Evolutionary conservation across 2,888 invertebrate genomes (phyloP), one percentile per base, ranked within the genome.

Genomic region (Dynastes maya): DNA sequence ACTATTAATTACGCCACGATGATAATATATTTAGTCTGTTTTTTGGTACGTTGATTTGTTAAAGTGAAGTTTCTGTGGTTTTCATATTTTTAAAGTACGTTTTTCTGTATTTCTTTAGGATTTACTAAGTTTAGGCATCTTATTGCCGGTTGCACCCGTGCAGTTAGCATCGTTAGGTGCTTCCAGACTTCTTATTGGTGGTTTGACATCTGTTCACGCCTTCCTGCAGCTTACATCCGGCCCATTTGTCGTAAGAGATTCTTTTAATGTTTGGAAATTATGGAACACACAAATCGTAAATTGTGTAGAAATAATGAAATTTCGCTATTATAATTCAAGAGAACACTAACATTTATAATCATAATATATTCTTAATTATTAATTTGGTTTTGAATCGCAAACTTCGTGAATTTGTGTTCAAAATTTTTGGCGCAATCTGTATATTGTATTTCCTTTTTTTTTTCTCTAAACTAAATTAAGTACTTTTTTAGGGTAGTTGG

Each of bases 161-260:
- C 90, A 92, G 88, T 89, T 92, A 11, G 86, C 89, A 70, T 85
- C 89, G 79, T 84, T 92, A 84, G 92, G 92, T 64, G 92, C 89
- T 9, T 90, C 90, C 79, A 91, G 91, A 81, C 89, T 92, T 76
- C 86, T 90, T 83, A 89, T 92, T 79, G 92, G 92, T 2, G 84
- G 91, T 64, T 87, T 92, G 80, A 90, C 91, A 29, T 92, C 92
- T 0, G 86, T 91, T 64, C 92, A 92, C 88, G 90, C 92, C 32
- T 90, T 90, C 51, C 89, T 91, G 81, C 92, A 92, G 82, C 86
- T 93, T 65, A 88, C 91, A 76, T 91, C 92, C 61, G 91, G 92
- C 27, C 92, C 92, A 9, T 85, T 92, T 58, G 89, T 92, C 78
- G 92, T 91, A 88, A 89, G 89, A 86, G 89, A 86, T 77, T 79